Conservation (phyloP, 2,797 vertebrate genomes). For the Brotula barbata region DNA sequence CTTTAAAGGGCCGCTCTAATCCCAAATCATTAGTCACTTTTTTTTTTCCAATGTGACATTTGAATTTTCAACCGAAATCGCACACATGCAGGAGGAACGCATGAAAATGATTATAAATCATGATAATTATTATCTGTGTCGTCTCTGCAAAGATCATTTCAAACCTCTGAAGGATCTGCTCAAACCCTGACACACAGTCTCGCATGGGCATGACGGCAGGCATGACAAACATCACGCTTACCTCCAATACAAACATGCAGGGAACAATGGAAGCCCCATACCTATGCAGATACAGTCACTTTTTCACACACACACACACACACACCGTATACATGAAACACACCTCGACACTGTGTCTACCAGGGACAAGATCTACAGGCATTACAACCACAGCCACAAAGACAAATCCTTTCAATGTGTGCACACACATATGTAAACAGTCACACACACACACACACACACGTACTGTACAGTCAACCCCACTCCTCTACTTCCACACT, state of each 20-base stretch:
- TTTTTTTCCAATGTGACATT: no score
- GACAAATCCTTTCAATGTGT: background rate
- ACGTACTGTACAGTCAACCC: background rate
- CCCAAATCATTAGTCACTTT: no score
- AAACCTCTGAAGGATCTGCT: no score
- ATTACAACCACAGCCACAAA: constrained; percentile 11
- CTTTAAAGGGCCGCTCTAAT: no score
- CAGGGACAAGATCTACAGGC: constrained; percentile 19
- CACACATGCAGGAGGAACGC: no score
- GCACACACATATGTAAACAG: background rate
- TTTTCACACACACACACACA: constrained; percentile 6
- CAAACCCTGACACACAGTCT: constrained; percentile 6
- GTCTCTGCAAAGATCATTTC: no score
- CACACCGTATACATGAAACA: constrained; percentile 1
- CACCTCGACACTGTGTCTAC: background rate
- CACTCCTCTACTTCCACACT: background rate
- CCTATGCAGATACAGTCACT: background rate
- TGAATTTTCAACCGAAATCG: no score
- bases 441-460: constrained; percentile 5
- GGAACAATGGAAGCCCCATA: background rate
- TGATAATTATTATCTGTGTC: no score
- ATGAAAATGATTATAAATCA: no score
- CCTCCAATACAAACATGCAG: constrained; percentile 17
- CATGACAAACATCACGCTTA: background rate
- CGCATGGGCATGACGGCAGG: background rate